A percentile compares a stretch with the other conserved stretches of the same genome.
Evolutionary conservation across 2,888 invertebrate genomes (phyloP).

Genomic region (Timema cristinae): DNA sequence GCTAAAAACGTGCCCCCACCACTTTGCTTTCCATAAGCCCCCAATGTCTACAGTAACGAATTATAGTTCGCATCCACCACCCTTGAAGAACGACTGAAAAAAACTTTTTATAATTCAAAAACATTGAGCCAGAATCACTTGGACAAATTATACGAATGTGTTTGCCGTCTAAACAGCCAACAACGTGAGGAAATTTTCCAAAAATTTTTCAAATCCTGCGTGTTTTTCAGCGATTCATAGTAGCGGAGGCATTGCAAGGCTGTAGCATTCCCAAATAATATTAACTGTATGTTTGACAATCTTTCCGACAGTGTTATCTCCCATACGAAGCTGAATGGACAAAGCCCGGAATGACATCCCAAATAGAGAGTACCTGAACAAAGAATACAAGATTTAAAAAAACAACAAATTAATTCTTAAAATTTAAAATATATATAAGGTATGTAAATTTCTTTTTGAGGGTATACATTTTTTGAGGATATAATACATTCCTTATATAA

Average conservation of each 20-base stretch:
- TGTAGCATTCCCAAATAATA: slow-evolving; percentile 8
- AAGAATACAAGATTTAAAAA: background rate
- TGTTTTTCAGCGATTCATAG: background rate
- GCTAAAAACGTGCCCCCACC: slow-evolving; percentile 3
- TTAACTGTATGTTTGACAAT: slow-evolving; percentile 4
- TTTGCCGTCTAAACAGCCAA: slow-evolving; percentile 10
- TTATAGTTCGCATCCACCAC: slow-evolving; percentile 6
- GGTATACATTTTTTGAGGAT: too few relatives aligned
- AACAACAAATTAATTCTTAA: too few relatives aligned
- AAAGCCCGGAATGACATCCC: slow-evolving; percentile 4
- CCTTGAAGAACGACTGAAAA: slow-evolving; percentile 1
- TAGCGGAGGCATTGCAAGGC: background rate
- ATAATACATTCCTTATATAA: too few relatives aligned
- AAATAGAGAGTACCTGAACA: slow-evolving; percentile 8
- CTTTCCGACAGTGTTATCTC: slow-evolving; percentile 10
- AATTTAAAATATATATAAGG: too few relatives aligned
- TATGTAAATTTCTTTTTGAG: too few relatives aligned
- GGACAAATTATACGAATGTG: slow-evolving; percentile 11
- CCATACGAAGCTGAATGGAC: slow-evolving; percentile 13
- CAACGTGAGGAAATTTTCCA: slow-evolving; percentile 9
- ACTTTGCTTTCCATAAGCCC: slow-evolving; percentile 11
- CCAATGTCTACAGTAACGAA: background rate
- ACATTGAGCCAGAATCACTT: slow-evolving; percentile 8
- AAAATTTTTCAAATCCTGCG: too few relatives aligned
- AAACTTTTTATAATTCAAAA: slow-evolving; percentile 8